These are phyloP conservation scores for Eilema caniola DNA, from an alignment of 2,888 invertebrate species.

Conservation along the genomic window DNA sequence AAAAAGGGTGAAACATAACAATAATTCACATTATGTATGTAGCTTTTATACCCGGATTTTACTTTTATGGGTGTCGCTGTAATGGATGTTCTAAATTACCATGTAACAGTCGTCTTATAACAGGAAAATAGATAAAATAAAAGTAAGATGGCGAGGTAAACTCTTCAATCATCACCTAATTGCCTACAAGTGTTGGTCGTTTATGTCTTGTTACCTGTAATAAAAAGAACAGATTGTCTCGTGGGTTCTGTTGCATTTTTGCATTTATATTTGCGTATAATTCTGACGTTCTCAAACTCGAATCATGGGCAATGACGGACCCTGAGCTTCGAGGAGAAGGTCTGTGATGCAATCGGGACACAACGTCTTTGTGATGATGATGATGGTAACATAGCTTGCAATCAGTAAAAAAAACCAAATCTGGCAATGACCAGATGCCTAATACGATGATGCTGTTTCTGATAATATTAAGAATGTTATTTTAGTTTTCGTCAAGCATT, in stretches of 20 bases:
- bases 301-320: too few species aligned
- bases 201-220: neutral
- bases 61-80: neutral
- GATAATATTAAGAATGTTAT: too few species aligned
- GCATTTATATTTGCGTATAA: neutral
- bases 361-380: too few species aligned
- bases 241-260: neutral
- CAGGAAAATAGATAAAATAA: slow-evolving; percentile 3
- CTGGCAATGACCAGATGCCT: too few species aligned
- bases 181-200: neutral
- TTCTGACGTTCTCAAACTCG: too few species aligned
- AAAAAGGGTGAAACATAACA: neutral
- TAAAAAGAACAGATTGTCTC: neutral
- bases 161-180: slow-evolving; percentile 4
- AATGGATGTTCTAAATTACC: slow-evolving; percentile 4
- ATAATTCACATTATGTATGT: neutral
- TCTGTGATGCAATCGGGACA: too few species aligned
- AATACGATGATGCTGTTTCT: too few species aligned
- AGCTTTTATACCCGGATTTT: neutral
- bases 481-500: too few species aligned
- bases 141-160: neutral
- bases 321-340: too few species aligned
- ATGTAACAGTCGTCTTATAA: neutral
- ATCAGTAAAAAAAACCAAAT: too few species aligned
- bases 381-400: too few species aligned